Evolutionary conservation across 2,888 invertebrate genomes (phyloP).

Genomic region (Cheilosia pagana): DNA sequence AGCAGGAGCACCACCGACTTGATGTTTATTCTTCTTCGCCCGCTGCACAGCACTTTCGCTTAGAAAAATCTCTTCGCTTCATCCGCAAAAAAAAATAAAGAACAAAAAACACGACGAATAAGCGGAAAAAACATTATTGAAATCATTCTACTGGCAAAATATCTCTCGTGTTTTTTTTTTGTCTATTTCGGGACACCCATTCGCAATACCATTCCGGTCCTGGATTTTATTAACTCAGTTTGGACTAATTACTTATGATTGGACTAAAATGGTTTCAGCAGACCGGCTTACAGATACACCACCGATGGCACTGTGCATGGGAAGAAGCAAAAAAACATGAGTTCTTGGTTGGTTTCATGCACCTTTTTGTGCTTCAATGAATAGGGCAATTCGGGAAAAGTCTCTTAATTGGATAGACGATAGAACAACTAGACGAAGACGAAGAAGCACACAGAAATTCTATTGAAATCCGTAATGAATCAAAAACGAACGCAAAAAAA

Average conservation of each 20-base stretch:
- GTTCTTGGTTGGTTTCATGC: slow-evolving; percentile 64
- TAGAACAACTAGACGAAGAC: slow-evolving; percentile 61
- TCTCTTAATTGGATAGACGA: slow-evolving; percentile 74
- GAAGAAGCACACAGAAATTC: slow-evolving; percentile 44
- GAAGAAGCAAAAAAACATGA: background rate
- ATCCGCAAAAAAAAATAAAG: background rate
- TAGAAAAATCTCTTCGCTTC: slow-evolving; percentile 14
- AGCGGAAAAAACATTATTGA: slow-evolving; percentile 33
- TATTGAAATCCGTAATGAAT: slow-evolving; percentile 66
- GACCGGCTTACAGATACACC: slow-evolving; percentile 17
- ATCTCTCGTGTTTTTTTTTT: slow-evolving; percentile 35
- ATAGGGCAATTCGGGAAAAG: slow-evolving; percentile 70
- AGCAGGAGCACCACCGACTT: slow-evolving; percentile 25
- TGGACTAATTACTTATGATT: slow-evolving; percentile 74
- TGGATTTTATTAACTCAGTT: slow-evolving; percentile 61
- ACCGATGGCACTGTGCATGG: background rate
- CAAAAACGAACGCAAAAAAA: slow-evolving; percentile 51
- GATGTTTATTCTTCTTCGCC: slow-evolving; percentile 39
- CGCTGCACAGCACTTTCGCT: slow-evolving; percentile 27
- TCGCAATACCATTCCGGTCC: slow-evolving; percentile 9
- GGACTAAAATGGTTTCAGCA: slow-evolving; percentile 67
- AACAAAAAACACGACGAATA: slow-evolving; percentile 9
- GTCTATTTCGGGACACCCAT: slow-evolving; percentile 25
- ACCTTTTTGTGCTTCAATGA: slow-evolving; percentile 73
- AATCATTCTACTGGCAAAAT: slow-evolving; percentile 48